Evolutionary conservation across 2,797 vertebrate genomes (phyloP).

Genomic region (Falco berigora): DNA sequence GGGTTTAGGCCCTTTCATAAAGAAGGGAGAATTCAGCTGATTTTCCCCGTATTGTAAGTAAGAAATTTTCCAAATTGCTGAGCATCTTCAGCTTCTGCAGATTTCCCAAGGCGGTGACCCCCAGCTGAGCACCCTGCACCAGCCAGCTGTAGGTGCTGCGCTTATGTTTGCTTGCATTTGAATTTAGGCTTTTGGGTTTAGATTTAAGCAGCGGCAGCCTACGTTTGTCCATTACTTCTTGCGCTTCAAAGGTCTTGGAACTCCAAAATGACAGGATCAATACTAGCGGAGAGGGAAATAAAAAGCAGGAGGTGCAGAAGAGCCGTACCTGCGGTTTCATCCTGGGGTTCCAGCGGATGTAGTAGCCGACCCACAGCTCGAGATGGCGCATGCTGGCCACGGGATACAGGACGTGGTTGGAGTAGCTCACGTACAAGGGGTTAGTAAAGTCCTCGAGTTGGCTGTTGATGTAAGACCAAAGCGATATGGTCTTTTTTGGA

Average conservation of each 20-base stretch:
- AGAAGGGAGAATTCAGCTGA: neutral
- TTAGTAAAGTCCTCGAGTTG: conserved; percentile 94
- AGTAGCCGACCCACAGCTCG: conserved; percentile 96
- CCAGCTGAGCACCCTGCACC: neutral
- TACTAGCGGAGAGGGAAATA: neutral
- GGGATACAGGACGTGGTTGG: conserved; percentile 92
- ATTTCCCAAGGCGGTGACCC: neutral
- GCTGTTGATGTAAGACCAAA: conserved; percentile 98
- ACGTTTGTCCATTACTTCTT: too few species aligned
- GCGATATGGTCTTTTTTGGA: conserved; percentile 86
- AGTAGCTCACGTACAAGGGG: conserved; percentile 91
- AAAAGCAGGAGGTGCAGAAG: neutral
- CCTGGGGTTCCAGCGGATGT: conserved; percentile 96
- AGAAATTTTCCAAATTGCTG: neutral
- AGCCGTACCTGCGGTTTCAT: conserved; percentile 88
- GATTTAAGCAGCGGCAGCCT: neutral
- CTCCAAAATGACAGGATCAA: fast-evolving
- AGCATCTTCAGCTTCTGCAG: neutral
- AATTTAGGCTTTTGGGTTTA: neutral
- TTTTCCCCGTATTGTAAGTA: neutral
- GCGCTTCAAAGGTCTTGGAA: neutral
- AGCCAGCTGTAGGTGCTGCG: neutral
- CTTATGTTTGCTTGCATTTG: neutral
- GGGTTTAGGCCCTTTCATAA: neutral
- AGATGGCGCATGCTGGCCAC: conserved; percentile 95